Base-by-base conservation (phyloP, 2,888 invertebrate genomes). In the Holacanthella duospinosa region DNA sequence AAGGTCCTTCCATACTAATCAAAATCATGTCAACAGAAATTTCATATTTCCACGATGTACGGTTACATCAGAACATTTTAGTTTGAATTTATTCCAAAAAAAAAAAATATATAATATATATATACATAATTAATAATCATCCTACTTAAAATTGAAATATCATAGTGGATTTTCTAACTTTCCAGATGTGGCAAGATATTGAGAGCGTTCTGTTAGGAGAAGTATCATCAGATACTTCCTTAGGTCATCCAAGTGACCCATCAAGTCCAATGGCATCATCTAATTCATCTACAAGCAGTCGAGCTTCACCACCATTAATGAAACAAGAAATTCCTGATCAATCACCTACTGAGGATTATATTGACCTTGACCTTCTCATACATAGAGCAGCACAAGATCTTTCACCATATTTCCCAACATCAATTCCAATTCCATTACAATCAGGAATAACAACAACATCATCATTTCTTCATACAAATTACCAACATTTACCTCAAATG, bases 131-230 rank as follows among this genome's bases (percentile, higher is more conserved):
- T 16, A 9, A n/a, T 6, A 24, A n/a, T 53, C n/a, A 12, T n/a
- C 9, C n/a, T 24, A 24, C 54, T 53, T n/a, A n/a, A n/a, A n/a
- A n/a, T n/a, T n/a, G n/a, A n/a, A n/a, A n/a, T n/a, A n/a, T n/a
- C n/a, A 16, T 25, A 53, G n/a, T 53, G 4, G 4, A 36, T 24
- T 61, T 29, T 63, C 68, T 68, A 64, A 63, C 64, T 48, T 76
- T 75, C 48, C 75, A 79, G 77, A 78, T 79, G 78, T 79, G 79
- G 79, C 78, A 78, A 71, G 79, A 78, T 71, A 78, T 79, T 65
- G 79, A 79, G 72, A 78, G 78, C 71, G 77, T 78, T 36, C 74
- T 79, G 53, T 71, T 78, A 68, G 77, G 77, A 16, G 78, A 78
- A 29, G 71, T 70, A 4, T 71, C 71, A 2, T 72, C 72, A 19